Percentiles rank a stretch among this genome's conserved stretches.
These are phyloP conservation scores for Cephalopholis sonnerati DNA, from an alignment of 2,113 vertebrate species.

Conservation along the genomic window DNA sequence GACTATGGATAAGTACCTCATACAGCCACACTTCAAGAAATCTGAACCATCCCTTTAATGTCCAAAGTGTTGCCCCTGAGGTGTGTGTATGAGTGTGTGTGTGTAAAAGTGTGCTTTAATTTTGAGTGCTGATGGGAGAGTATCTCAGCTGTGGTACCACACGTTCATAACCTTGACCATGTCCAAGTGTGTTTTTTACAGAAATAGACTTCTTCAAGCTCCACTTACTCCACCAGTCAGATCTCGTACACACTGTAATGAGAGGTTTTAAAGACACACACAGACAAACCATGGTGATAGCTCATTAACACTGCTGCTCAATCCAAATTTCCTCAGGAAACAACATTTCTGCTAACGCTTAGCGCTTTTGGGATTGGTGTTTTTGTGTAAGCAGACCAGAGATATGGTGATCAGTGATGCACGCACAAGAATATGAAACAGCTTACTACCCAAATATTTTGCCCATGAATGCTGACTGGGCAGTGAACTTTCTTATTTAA, in stretches of 20 bases:
- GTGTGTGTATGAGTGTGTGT: neutral
- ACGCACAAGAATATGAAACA: neutral
- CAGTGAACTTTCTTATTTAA: neutral
- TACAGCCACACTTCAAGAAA: too few species aligned
- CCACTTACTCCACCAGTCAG: conserved; percentile 52
- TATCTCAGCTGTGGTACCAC: conserved; percentile 25
- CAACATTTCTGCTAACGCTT: conserved; percentile 13
- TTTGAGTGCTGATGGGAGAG: conserved; percentile 37
- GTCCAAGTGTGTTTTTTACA: conserved; percentile 43
- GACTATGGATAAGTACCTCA: too few species aligned
- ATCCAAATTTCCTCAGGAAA: conserved; percentile 25
- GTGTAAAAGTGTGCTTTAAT: conserved; percentile 34
- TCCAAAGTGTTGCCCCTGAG: neutral
- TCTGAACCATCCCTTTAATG: neutral
- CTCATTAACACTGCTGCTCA: conserved; percentile 54
- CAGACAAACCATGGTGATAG: conserved; percentile 1
- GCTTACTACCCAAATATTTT: neutral
- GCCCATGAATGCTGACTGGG: neutral
- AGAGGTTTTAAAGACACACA: conserved; percentile 34
- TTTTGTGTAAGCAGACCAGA: conserved; percentile 5
- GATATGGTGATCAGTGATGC: conserved; percentile 5
- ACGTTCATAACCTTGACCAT: conserved; percentile 58
- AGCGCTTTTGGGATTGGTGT: neutral
- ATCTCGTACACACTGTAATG: conserved; percentile 30
- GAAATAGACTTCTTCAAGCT: conserved; percentile 66